These are phyloP conservation scores for Dexiosoma caninum DNA, from an alignment of 2,888 invertebrate genomes.

Conservation along the genomic window DNA sequence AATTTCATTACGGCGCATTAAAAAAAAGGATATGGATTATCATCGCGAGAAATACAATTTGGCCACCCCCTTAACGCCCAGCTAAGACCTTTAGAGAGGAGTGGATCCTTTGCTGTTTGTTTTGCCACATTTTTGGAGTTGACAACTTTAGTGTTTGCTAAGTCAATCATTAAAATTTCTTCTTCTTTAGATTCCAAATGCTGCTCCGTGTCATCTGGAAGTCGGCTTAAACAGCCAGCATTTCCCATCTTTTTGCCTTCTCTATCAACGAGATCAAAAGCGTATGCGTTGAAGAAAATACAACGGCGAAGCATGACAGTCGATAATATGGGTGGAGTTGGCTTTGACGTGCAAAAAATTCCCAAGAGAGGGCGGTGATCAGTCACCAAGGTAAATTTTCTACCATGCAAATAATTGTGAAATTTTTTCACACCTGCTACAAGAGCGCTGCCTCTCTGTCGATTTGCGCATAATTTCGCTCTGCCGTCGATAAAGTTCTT, in stretches of 20 bases:
- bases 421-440: conserved; percentile 56
- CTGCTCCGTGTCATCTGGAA: conserved; percentile 18
- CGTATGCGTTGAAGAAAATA: conserved; percentile 45
- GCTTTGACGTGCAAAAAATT: conserved; percentile 54
- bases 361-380: conserved; percentile 47
- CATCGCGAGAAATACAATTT: conserved; percentile 3
- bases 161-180: conserved; percentile 48
- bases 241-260: conserved; percentile 34
- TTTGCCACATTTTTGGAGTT: conserved; percentile 19
- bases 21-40: conserved; percentile 30
- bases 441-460: conserved; percentile 53
- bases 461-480: conserved; percentile 8
- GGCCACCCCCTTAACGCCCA: conserved; percentile 61
- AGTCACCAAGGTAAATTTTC: conserved; percentile 45
- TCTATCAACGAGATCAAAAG: conserved; percentile 28
- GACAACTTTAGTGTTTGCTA: conserved; percentile 2
- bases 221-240: conserved; percentile 26
- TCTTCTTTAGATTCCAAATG: conserved; percentile 23
- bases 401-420: conserved; percentile 54
- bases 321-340: conserved; percentile 40
- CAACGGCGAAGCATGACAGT: conserved; percentile 34
- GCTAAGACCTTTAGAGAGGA: conserved; percentile 51
- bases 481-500: conserved; percentile 29
- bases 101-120: conserved; percentile 28
- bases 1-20: neutral